Percentiles rank a stretch among this genome's conserved stretches.
Conservation (phyloP, 1,140 invertebrate species). For the Antheraea mylitta region DNA sequence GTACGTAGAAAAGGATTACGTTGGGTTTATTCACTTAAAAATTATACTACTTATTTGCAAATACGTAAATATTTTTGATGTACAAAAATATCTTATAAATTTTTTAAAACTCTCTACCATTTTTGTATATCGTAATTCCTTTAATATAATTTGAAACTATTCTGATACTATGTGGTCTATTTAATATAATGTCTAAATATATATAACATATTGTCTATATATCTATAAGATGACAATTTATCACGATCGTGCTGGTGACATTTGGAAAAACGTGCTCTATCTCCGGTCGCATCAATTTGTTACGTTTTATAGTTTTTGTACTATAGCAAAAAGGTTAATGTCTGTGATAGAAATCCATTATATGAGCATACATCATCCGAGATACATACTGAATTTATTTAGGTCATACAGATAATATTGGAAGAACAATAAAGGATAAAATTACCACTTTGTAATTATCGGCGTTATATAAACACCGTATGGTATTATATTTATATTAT, state of each 20-base stretch:
- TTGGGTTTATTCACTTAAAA: neutral
- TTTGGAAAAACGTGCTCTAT: slow-evolving; percentile 21
- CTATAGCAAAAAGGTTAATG: neutral
- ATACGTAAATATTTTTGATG: too few relatives aligned
- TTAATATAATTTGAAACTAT: too few relatives aligned
- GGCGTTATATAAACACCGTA: too few relatives aligned
- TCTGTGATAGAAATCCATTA: neutral
- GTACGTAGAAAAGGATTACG: slow-evolving; percentile 15
- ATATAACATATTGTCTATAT: neutral
- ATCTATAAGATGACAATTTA: slow-evolving; percentile 21
- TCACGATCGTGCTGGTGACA: slow-evolving; percentile 30
- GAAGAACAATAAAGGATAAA: too few relatives aligned
- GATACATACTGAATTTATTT: neutral
- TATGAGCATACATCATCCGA: neutral
- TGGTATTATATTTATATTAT: too few relatives aligned
- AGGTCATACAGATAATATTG: too few relatives aligned
- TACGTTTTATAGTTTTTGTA: neutral
- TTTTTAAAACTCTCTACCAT: too few relatives aligned
- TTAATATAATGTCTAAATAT: neutral
- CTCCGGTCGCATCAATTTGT: neutral
- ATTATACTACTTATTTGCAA: neutral
- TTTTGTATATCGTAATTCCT: too few relatives aligned
- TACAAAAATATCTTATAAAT: too few relatives aligned
- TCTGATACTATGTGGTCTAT: neutral
- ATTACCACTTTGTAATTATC: too few relatives aligned